Base-by-base conservation (phyloP, 2,888 invertebrate species). In the Pachliopta kotzebuea region DNA sequence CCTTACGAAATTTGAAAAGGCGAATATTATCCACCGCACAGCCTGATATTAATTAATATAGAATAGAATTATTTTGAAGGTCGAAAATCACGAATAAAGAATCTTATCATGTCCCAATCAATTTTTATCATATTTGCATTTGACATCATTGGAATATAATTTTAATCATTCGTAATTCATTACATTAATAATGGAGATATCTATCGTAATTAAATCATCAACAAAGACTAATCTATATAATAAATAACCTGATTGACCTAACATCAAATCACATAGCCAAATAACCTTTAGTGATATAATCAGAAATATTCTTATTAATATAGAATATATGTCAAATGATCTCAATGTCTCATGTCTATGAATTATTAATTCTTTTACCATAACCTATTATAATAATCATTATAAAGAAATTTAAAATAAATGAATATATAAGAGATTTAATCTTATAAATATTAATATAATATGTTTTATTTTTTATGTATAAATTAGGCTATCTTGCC, bases 191-290 rank as follows among this genome's bases (percentile, higher is more conserved):
- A 45, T 8, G 11, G 18, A 18, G 42, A 17, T 26, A 54, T 45
- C n/a, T 8, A 31, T 17, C 17, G 50, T 29, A 50, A 59, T 29
- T 54, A 23, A 60, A 65, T 52, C 62, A 68, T 62, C 57, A 58
- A 64, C 67, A 24, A 68, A 72, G 71, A 68, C 67, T 74, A 75
- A 73, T 56, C 20, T 18, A 42, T 56, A 42, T 6, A 9, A 56
- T 56, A 42, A 42, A 23, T 21, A 42, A 11, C 6, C 21, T 18
- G 49, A 7, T 62, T 50, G 23, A 45, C 26, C 17, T 4, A n/a
- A 45, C n/a, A 45, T 14, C 11, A 11, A 0, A 37, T 53, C 17
- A 31, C 62, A 66, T 64, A 29, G 53, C 68, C 70, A 68, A 65
- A 55, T 2, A 37, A 37, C 37, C 20, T 18, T 21, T 20, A 56